A percentile compares a stretch with the other conserved stretches of the same genome.
phyloP scores from a whole-genome alignment of 2,797 vertebrate genomes.

The Arremon aurantiirostris region DNA sequence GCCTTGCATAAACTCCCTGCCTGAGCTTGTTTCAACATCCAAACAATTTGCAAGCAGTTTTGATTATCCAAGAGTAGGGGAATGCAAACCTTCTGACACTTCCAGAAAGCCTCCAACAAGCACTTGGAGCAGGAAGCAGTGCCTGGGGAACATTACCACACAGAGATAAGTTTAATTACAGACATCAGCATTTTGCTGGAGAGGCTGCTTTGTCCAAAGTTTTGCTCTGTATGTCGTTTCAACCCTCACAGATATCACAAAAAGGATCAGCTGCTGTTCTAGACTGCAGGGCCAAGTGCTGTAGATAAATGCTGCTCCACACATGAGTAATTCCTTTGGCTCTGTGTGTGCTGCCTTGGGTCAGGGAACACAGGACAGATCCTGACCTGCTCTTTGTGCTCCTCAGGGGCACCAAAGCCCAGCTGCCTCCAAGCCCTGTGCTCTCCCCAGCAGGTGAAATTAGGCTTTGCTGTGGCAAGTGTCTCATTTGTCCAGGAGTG shows the following conservation, averaged over 20 bases:
- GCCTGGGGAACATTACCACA: constrained; percentile 45
- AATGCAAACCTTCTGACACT: constrained; percentile 40
- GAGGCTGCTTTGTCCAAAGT: constrained; percentile 9
- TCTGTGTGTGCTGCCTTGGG: background rate
- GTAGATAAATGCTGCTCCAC: constrained; percentile 8
- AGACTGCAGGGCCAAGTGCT: constrained; percentile 11
- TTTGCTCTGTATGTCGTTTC: constrained; percentile 14
- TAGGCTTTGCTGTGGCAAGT: background rate
- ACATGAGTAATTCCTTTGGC: constrained; percentile 32
- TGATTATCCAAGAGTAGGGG: constrained; percentile 15
- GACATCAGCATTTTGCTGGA: constrained; percentile 41
- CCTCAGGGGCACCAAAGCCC: background rate
- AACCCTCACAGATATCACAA: constrained; percentile 30
- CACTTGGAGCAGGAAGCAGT: constrained; percentile 9
- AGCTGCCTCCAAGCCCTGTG: background rate
- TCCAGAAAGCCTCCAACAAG: constrained; percentile 28
- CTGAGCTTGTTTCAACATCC: background rate
- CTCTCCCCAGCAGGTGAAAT: background rate
- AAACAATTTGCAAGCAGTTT: background rate
- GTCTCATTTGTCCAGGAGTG: background rate
- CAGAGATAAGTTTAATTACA: constrained; percentile 45
- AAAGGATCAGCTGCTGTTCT: constrained; percentile 48
- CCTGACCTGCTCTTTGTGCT: background rate
- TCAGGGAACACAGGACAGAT: background rate
- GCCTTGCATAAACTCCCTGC: background rate